Evolutionary conservation across 2,888 invertebrate species (phyloP), one percentile per base, ranked within the genome.

Genomic region (Psylliodes chrysocephalus): DNA sequence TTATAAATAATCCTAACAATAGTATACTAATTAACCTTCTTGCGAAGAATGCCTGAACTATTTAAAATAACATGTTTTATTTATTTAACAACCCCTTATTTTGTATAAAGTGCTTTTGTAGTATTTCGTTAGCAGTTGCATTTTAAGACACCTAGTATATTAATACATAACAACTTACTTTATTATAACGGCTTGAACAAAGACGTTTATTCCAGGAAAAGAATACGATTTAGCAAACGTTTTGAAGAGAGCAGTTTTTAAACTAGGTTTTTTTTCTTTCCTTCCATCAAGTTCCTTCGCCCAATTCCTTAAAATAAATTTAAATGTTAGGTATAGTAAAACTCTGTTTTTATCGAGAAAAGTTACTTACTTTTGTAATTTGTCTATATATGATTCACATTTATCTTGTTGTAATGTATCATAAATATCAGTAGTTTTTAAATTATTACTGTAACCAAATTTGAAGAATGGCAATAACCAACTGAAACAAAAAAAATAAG

Each of bases 401-500:
- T 84, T 81, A 78, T 92, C 91, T 14, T 82, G 81, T 0, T 84
- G 81, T 17, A 89, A 82, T 4, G 88, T 85, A 74, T 86, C 87
- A 82, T 88, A 90, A 17, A 92, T 80, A 76, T 92, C 90, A 71
- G 89, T 87, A 10, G 87, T 76, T 63, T 88, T 87, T 57, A 92
- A 82, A 61, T 89, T 88, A 64, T 87, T 82, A 68, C 85, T 85
- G 72, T 84, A 87, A 42, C 91, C 91, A 77, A 86, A 85, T 75
- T 84, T 85, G 74, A 90, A 89, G 62, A 88, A 83, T 19, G 86
- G 86, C 70, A 88, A 86, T 52, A 90, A 83, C 91, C 91, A 91
- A 84, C 91, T 91, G 81, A 57, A 81, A 79, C 60, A 33, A 44
- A 19, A 12, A 7, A 19, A 33, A n/a, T n/a, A n/a, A n/a, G n/a